Evolutionary conservation across 2,888 invertebrate genomes (phyloP).

Genomic region (Priapulus caudatus): DNA sequence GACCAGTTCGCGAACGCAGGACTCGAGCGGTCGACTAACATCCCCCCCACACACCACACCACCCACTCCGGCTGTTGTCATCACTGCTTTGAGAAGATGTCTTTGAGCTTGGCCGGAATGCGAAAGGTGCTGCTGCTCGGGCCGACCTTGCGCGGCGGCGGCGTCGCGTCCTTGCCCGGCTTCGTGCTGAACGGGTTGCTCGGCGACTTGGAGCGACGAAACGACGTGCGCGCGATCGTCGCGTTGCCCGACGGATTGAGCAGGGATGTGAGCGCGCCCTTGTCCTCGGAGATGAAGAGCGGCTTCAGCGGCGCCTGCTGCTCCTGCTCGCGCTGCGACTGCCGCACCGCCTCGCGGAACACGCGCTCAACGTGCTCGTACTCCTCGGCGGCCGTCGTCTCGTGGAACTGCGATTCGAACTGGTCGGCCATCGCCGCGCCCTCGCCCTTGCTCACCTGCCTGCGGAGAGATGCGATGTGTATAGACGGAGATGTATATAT

Average conservation of each 20-base stretch:
- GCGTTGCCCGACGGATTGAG: neutral
- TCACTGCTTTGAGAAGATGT: constrained; percentile 1
- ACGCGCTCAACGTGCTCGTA: constrained; percentile 34
- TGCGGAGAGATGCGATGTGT: neutral
- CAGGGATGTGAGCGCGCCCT: neutral
- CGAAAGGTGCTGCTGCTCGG: neutral
- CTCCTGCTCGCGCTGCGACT: constrained; percentile 33
- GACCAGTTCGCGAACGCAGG: constrained; percentile 2
- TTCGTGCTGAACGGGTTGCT: neutral
- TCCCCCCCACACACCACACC: constrained; percentile 1
- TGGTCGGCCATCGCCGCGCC: constrained; percentile 31
- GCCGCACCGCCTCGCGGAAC: constrained; percentile 33
- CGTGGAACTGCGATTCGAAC: constrained; percentile 35
- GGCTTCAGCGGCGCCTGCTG: constrained; percentile 29
- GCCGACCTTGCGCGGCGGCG: neutral
- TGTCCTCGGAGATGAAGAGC: constrained; percentile 28
- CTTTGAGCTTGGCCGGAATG: neutral
- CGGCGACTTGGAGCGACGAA: neutral
- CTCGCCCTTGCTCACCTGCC: constrained; percentile 20
- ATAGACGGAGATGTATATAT: neutral
- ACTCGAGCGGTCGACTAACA: neutral
- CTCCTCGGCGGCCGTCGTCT: constrained; percentile 38
- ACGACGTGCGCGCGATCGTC: neutral
- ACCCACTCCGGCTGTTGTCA: neutral
- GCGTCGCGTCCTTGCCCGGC: neutral